Evolutionary conservation across 1,140 invertebrate species (phyloP), one percentile per base, ranked within the genome.

Genomic region (Drosophila athabasca): DNA sequence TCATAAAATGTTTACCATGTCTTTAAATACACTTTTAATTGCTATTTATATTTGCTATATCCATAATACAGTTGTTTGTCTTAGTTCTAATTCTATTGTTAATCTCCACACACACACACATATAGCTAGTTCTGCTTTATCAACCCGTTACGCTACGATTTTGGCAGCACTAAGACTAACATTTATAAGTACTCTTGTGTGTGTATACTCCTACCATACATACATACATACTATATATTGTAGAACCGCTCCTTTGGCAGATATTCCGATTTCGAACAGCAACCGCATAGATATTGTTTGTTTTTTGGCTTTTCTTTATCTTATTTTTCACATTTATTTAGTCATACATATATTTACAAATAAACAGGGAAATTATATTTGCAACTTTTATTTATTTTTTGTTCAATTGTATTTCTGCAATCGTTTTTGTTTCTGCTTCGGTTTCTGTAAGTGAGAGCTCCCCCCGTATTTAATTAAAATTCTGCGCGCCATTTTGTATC

Each of bases 311-410:
- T 50, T 5, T 41, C 51, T 31, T 69, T 49, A 15, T 6, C 24
- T 43, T 66, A 76, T 76, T 35, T 76, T 76, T 54, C 69, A 69
- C 58, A 76, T 49, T 81, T 52, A 31, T 49, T 73, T 71, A 22
- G 76, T 71, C 24, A 48, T 53, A 79, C 62, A 52, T 69, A 72
- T 83, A 88, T 87, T 79, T 87, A 88, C 83, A 87, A 88, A 68
- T 77, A 79, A 70, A 71, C 83, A 69, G 46, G 57, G 55, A 83
- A 72, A 79, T 62, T 39, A 67, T 62, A 53, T 65, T 39, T 62
- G 69, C 43, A 45, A 59, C 62, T 81, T 68, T 75, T 53, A 52
- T 62, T 79, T 65, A 43, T 74, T 51, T 58, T 76, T 72, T 62
- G 31, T 62, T 51, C 24, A 26, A 5, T 26, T 43, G 58, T 74